Percentiles rank a stretch among this genome's conserved stretches.
Conservation (phyloP, 2,113 vertebrate genomes). For the Nothobranchius kuhntae region DNA sequence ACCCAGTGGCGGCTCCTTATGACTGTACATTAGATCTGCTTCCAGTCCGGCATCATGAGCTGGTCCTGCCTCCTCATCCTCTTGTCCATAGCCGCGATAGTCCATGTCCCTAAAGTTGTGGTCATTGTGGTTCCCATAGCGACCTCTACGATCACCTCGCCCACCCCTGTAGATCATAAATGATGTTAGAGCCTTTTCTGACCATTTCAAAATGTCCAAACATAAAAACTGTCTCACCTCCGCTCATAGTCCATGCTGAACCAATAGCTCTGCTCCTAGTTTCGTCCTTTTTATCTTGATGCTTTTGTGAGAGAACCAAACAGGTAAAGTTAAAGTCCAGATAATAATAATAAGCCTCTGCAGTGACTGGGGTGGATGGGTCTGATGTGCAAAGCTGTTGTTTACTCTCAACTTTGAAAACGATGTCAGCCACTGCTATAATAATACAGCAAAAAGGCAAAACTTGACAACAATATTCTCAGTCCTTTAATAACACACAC, state of each 20-base stretch:
- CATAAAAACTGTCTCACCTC: conserved; percentile 63
- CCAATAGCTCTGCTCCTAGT: conserved; percentile 19
- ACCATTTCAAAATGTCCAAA: no score
- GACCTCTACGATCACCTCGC: conserved; percentile 85
- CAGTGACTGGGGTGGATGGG: not conserved
- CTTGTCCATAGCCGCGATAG: conserved; percentile 77
- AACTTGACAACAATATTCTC: not conserved
- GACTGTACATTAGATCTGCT: conserved; percentile 64
- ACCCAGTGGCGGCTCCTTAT: conserved; percentile 37
- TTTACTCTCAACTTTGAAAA: conserved; percentile 13
- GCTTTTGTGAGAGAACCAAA: not conserved
- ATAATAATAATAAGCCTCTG: no score
- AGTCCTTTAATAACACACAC: not conserved
- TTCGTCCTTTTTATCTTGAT: conserved; percentile 12
- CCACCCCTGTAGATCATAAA: conserved; percentile 76
- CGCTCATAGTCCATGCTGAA: conserved; percentile 74
- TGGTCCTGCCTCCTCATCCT: conserved; percentile 59
- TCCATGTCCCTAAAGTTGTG: conserved; percentile 90
- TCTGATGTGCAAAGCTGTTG: not conserved
- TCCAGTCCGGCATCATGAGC: conserved; percentile 67
- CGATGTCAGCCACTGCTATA: not conserved
- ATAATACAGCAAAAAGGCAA: not conserved
- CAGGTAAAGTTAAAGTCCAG: not conserved
- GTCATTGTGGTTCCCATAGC: conserved; percentile 82
- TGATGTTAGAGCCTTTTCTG: not conserved